Evolutionary conservation across 1,140 invertebrate genomes (phyloP), one percentile per base, ranked within the genome.

Genomic region (Sweltsa coloradensis): DNA sequence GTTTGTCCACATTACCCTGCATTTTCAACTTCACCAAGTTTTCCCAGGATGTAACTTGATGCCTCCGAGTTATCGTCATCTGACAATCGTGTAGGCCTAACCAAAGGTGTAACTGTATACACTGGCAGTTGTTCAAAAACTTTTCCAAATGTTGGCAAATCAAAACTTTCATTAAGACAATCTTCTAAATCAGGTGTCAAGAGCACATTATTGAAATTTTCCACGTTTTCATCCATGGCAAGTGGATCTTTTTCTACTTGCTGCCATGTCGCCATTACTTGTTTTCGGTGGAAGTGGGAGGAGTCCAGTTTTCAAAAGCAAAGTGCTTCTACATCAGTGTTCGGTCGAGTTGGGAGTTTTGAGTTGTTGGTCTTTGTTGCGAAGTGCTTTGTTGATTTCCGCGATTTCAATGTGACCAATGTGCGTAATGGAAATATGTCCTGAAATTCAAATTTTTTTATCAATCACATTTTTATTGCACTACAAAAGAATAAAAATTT

Each of bases 101-200:
- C n/a, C n/a, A n/a, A n/a, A n/a, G n/a, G n/a, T n/a, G n/a, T n/a
- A n/a, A n/a, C 34, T 44, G 26, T 44, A 31, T 44, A 44, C 9
- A 63, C 57, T 37, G 58, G 55, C 24, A 65, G 60, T 52, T 70
- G 66, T 44, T 70, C 66, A 50, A 71, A 74, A 45, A 70, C 67
- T 53, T 63, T 69, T 34, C 62, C 64, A 50, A 75, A 73, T 51
- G 59, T 65, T 4, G 69, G 62, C 39, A 73, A 53, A 55, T 75
- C 73, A 27, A 75, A 62, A 52, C 66, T 72, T 37, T 76, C 72
- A 50, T 74, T 69, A 13, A 75, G 57, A 48, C 67, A 75, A 56
- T 75, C 70, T 53, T 73, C 69, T 31, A 75, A 57, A 58, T 74
- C 72, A 51, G 70, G 67, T 3, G 64, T 67, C 45, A 68, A 62